Conservation (phyloP, 2,113 vertebrate species). For the Gobio gobio region DNA sequence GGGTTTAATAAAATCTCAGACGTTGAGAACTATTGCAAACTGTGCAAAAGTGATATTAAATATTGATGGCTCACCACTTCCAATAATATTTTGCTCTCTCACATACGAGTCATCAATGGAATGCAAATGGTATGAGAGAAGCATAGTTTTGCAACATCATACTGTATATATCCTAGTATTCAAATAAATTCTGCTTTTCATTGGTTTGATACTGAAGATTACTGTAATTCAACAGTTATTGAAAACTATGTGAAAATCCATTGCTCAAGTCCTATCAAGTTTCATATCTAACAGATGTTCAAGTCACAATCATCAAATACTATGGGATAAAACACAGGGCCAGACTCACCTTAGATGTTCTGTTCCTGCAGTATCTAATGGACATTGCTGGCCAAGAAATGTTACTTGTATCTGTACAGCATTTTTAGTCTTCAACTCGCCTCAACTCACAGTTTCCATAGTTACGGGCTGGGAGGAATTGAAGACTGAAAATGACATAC, state of each 20-base stretch:
- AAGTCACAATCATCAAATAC: not conserved
- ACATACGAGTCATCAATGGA: not conserved
- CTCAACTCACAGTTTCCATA: constrained; percentile 85
- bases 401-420: constrained; percentile 83
- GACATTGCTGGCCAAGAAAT: constrained; percentile 57
- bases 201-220: not conserved
- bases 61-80: not conserved
- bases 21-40: not conserved
- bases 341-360: constrained; percentile 24
- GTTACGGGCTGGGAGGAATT: constrained; percentile 85
- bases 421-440: constrained; percentile 86
- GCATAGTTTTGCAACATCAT: not conserved
- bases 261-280: not conserved
- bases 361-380: constrained; percentile 19
- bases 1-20: not conserved
- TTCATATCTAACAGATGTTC: not conserved
- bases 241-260: not conserved
- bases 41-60: not conserved
- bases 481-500: constrained; percentile 88
- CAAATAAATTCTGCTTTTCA: not conserved
- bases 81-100: too few species aligned
- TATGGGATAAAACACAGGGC: not conserved
- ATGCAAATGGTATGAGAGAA: not conserved
- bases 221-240: not conserved
- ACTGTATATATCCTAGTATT: not conserved